Evolutionary conservation across 2,797 vertebrate species (phyloP), one percentile per base, ranked within the genome.

Genomic region (Sparidentex hasta): DNA sequence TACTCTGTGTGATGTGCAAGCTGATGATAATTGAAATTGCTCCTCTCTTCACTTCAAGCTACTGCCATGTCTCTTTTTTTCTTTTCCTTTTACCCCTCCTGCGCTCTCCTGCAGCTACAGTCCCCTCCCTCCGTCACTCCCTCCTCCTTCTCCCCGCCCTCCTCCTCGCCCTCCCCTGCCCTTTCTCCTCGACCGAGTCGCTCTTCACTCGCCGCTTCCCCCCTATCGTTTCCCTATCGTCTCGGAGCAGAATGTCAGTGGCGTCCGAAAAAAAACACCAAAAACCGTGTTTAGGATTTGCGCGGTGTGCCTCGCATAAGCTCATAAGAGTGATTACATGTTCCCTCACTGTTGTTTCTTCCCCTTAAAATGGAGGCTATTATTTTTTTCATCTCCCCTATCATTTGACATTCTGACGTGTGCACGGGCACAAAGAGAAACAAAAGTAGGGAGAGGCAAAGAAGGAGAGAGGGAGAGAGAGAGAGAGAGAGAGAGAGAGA

Each of bases 321-420:
- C 87, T 89, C 76, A 79, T 85, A 86, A 78, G 80, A 79, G 86
- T 90, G 88, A 92, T 91, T 91, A 87, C 74, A 89, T 86, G 80
- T 85, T 81, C 81, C 78, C 69, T 57, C 63, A 54, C 68, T 72
- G 81, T 84, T 83, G 82, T 80, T 88, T 77, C 33, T 38, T 78
- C 71, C 56, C 62, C 50, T 78, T 76, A 80, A 83, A 84, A 90
- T 72, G 68, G 76, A 75, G 59, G 69, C 73, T 65, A 69, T 85
- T 14, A 4, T 27, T 84, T 80, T 86, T 80, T 86, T 65, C 67
- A 25, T 81, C 73, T 76, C 51, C 57, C 79, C 67, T 65, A 51
- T 80, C 65, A 75, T 89, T 88, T 87, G 81, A 89, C 84, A 87
- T 82, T 85, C 74, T 84, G 77, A 76, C 44, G 20, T 84, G 56